A percentile compares a stretch with the other conserved stretches of the same genome.
These are phyloP conservation scores for Geodia barretti DNA, from an alignment of 37 sponge, comb jelly and placozoan species.

Conservation along the genomic window DNA sequence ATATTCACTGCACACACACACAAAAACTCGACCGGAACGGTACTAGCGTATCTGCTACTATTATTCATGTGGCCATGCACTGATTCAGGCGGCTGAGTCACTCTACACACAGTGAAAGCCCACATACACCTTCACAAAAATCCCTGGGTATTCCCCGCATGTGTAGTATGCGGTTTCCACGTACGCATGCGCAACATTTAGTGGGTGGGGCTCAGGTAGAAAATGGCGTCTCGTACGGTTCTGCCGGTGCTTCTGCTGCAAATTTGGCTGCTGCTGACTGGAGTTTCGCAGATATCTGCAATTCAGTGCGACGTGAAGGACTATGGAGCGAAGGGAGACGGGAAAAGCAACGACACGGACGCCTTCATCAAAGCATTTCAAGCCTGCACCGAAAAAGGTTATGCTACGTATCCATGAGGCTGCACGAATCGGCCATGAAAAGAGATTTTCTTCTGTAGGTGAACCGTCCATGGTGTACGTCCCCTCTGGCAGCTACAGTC, in stretches of 20 bases:
- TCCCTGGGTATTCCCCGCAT: not conserved
- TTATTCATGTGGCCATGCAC: too few species aligned
- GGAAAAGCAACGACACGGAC: conserved; percentile 25
- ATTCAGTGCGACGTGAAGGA: conserved; percentile 9
- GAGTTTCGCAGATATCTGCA: not conserved
- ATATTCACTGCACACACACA: too few species aligned
- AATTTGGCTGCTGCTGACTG: not conserved
- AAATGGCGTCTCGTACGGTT: not conserved
- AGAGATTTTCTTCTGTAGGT: not conserved
- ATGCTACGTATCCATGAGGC: not conserved
- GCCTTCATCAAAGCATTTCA: conserved; percentile 14
- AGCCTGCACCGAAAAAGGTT: not conserved
- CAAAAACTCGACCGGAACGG: too few species aligned
- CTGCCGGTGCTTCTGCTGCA: not conserved
- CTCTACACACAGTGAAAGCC: too few species aligned
- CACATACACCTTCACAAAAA: too few species aligned
- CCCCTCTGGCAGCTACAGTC: not conserved
- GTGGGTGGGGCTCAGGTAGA: not conserved
- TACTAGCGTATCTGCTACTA: too few species aligned
- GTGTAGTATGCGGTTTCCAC: not conserved
- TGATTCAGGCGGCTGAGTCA: too few species aligned
- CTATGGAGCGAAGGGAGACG: conserved; percentile 26
- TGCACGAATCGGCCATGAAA: not conserved
- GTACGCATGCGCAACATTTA: not conserved
- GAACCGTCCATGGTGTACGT: conserved; percentile 3